A percentile compares a stretch with the other conserved stretches of the same genome.
These are phyloP conservation scores for Neria commutata DNA, from an alignment of 2,888 invertebrate genomes.

Conservation along the genomic window DNA sequence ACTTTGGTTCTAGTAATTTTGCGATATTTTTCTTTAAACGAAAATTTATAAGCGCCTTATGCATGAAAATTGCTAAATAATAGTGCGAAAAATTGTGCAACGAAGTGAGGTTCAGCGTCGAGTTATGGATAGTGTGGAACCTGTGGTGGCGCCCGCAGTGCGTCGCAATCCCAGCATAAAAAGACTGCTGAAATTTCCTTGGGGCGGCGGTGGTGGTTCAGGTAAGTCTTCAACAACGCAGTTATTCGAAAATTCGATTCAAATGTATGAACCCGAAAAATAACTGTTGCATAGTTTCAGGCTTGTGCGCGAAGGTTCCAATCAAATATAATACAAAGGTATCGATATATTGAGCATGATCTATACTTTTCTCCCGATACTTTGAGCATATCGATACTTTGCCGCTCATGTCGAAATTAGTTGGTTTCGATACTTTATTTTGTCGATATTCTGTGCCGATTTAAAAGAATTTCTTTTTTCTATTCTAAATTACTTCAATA, in stretches of 20 bases:
- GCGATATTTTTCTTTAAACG: constrained; percentile 16
- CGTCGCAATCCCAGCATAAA: constrained; percentile 59
- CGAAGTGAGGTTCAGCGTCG: too few relatives aligned
- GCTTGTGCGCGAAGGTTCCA: too few relatives aligned
- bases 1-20: too few relatives aligned
- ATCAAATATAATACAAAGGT: too few relatives aligned
- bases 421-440: background rate
- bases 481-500: background rate
- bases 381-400: too few relatives aligned
- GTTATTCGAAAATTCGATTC: too few relatives aligned
- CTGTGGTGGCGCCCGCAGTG: constrained; percentile 50
- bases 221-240: constrained; percentile 53
- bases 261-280: too few relatives aligned
- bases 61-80: constrained; percentile 23
- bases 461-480: background rate
- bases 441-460: background rate
- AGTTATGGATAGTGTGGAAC: constrained; percentile 50
- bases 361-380: too few relatives aligned
- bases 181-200: constrained; percentile 53
- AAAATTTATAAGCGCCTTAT: constrained; percentile 5
- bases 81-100: constrained; percentile 1
- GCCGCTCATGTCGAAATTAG: too few relatives aligned
- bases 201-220: constrained; percentile 59
- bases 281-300: too few relatives aligned
- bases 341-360: too few relatives aligned